These are phyloP conservation scores for Pachycephus smyrnensis DNA, from an alignment of 2,888 invertebrate genomes.

Conservation along the genomic window DNA sequence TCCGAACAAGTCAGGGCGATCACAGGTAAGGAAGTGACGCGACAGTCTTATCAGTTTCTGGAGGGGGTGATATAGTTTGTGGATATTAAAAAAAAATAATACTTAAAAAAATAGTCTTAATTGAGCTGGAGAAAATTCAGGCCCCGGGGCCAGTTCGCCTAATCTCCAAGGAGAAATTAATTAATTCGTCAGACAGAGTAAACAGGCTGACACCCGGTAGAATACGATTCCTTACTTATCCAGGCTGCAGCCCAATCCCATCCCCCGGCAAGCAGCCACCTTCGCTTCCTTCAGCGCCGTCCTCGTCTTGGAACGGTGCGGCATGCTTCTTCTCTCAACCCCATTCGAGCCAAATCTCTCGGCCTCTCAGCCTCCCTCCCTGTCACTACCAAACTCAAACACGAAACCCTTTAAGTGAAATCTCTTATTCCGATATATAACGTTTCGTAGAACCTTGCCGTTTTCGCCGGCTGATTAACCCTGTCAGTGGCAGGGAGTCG, in stretches of 20 bases:
- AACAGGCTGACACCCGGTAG: constrained; percentile 61
- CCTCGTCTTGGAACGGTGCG: constrained; percentile 18
- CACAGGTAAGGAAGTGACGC: constrained; percentile 73
- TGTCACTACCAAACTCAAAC: constrained; percentile 67
- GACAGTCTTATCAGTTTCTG: constrained; percentile 11
- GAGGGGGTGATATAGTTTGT: neutral
- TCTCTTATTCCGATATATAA: constrained; percentile 66
- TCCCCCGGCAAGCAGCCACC: constrained; percentile 18
- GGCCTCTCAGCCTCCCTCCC: constrained; percentile 47
- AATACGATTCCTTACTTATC: constrained; percentile 64
- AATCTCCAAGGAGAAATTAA: constrained; percentile 61
- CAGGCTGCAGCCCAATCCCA: constrained; percentile 37
- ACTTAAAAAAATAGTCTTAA: neutral
- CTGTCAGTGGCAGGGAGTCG: constrained; percentile 66
- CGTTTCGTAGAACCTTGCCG: constrained; percentile 44
- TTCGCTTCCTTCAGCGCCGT: constrained; percentile 20
- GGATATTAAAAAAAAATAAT: neutral
- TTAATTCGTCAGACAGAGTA: constrained; percentile 60
- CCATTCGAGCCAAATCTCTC: constrained; percentile 28
- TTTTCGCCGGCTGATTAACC: constrained; percentile 61
- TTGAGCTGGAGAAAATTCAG: constrained; percentile 54
- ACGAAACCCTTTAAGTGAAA: constrained; percentile 67
- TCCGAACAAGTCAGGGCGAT: constrained; percentile 83
- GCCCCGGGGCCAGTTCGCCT: constrained; percentile 40
- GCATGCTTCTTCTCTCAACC: constrained; percentile 15